Base-by-base conservation (phyloP, 2,797 vertebrate genomes). In the Rhinogobio ventralis region DNA sequence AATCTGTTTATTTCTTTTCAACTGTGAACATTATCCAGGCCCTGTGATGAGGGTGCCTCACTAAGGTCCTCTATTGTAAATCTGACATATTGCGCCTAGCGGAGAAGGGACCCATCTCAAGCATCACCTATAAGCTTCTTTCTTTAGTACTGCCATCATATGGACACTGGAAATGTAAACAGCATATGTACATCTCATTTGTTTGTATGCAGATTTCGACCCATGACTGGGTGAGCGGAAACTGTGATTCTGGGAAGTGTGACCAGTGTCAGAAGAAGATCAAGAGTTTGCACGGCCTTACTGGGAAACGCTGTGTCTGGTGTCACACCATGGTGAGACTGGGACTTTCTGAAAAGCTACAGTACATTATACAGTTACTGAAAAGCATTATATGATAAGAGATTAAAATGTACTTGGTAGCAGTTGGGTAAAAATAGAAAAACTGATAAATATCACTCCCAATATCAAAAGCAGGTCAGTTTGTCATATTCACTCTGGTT, bases 261-360 rank as follows among this genome's bases (percentile, higher is more conserved):
- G 96, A 97, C 77, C 91, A 92, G 69, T 98, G 97, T 93, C 97
- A 98, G 93, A 97, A 96, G 93, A 98, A 97, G 93, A 97, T 99
- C 86, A 96, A 96, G 90, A 96, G 94, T 92, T 95, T 95, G 89
- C 96, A 97, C 78, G 94, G 96, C 75, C 93, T 98, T 19, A 96
- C 95, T 0, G 97, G 97, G 62, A 95, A 97, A 90, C 96, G 96
- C 91, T 99, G 97, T 42, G 96, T 97, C 74, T 97, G 97, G 97
- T 99, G 97, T 92, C 97, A 97, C 92, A 94, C 95, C 25, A 95
- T 97, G 96, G 97, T 98, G 87, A 95, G 94, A 39, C 6, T 46
- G 15, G 19, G 7, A 36, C 14, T 79, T 25, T 72, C 39, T 77
- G 49, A 75, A 62, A 60, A 64, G 17, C 76, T 49, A 8, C 45